Evolutionary conservation across 2,888 invertebrate genomes (phyloP), one percentile per base, ranked within the genome.

Genomic region (Drosophila colorata): DNA sequence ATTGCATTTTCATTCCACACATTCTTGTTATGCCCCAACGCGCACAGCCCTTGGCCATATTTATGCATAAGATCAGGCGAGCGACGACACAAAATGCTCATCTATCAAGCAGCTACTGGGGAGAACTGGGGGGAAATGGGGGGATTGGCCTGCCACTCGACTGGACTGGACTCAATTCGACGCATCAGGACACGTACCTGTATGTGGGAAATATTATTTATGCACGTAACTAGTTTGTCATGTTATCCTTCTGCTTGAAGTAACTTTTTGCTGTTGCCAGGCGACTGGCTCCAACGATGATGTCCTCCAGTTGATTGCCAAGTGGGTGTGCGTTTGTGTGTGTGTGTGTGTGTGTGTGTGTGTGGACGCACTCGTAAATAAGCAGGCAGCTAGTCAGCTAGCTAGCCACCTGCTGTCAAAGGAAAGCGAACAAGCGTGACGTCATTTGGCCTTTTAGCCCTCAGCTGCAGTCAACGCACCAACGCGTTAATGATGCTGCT

Each of bases 151-250:
- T 11, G 31, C 11, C 31, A 11, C 31, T 31, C 11, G 11, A 31
- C 31, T 31, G 11, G 11, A 13, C 33, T 33, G 33, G 33, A 33
- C 33, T 33, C 33, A 33, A 33, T 33, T 35, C 20, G 41, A 52
- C 18, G 37, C 69, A 44, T 49, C 46, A 40, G 47, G 59, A 59
- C 80, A 73, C 65, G 63, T 66, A 67, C 49, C 64, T 65, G 61
- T 18, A 71, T 69, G 63, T 55, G 55, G 61, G 40, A 69, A 84
- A 70, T 82, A 86, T 87, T 82, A 86, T 86, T 87, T 86, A 87
- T 86, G 85, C 87, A 86, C 85, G 82, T 86, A 85, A 80, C 80
- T 80, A 87, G 82, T 82, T 87, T 84, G 82, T 84, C 82, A 82
- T 86, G 80, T 85, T 85, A 87, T 80, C 77, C 84, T 79, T 78